Conservation (phyloP, 2,797 vertebrate genomes). For the Alosa sapidissima region DNA sequence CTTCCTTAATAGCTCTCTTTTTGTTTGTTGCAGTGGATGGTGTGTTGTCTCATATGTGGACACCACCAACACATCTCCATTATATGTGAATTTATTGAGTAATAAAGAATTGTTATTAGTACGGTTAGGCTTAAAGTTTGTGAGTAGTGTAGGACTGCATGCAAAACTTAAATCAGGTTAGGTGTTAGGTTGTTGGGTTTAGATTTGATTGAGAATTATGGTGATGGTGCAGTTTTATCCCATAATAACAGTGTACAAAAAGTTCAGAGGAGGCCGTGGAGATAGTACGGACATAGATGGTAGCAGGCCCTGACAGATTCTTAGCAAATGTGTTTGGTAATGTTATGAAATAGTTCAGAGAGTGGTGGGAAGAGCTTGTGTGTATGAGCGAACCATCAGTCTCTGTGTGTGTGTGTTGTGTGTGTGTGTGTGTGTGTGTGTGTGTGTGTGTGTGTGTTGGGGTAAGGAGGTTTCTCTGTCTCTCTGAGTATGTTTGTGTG, state of each 20-base stretch:
- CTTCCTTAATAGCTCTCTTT: not conserved
- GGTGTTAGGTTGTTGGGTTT: not conserved
- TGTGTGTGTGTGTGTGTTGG: conserved; percentile 17
- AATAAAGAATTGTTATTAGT: not conserved
- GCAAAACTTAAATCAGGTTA: not conserved
- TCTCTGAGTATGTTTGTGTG: conserved; percentile 30
- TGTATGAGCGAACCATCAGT: not conserved
- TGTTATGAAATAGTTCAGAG: not conserved
- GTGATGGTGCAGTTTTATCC: not conserved
- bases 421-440: conserved; percentile 11
- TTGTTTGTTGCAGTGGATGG: not conserved
- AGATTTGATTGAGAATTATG: not conserved
- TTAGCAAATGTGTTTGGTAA: not conserved
- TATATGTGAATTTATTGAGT: not conserved
- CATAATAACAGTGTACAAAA: not conserved
- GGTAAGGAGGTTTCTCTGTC: conserved; percentile 37
- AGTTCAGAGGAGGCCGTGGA: not conserved
- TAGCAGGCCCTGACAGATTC: not conserved
- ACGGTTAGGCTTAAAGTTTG: not conserved
- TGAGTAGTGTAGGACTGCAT: not conserved
- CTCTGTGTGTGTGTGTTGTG: not conserved
- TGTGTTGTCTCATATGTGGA: not conserved
- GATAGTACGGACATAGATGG: not conserved
- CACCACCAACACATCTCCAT: not conserved
- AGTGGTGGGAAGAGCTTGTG: not conserved